phyloP scores from a whole-genome alignment of 2,888 invertebrate species.

The Mythimna pallens region DNA sequence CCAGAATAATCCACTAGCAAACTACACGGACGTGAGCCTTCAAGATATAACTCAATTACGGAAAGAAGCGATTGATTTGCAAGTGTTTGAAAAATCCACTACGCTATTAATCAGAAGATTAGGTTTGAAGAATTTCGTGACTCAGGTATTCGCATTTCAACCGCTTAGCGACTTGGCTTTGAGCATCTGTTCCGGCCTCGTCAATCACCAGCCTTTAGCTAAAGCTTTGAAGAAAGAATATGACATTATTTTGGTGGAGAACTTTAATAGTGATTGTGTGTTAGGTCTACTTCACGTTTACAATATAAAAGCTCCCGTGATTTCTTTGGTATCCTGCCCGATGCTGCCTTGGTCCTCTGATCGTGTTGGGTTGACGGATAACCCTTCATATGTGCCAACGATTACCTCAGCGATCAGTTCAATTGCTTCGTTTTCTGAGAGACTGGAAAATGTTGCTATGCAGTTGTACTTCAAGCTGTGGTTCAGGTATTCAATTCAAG shows the following conservation, averaged over 20 bases:
- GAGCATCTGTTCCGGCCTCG: constrained; percentile 77
- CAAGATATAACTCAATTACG: constrained; percentile 78
- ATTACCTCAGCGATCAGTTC: constrained; percentile 85
- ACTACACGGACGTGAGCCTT: constrained; percentile 83
- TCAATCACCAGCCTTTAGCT: constrained; percentile 77
- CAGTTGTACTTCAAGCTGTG: constrained; percentile 75
- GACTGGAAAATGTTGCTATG: constrained; percentile 80
- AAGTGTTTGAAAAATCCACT: constrained; percentile 72
- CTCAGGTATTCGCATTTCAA: constrained; percentile 72
- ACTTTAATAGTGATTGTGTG: constrained; percentile 92
- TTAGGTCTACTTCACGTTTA: constrained; percentile 90
- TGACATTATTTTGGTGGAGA: constrained; percentile 91
- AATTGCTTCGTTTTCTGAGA: constrained; percentile 86
- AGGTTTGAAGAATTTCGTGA: constrained; percentile 72
- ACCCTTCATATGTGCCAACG: constrained; percentile 89
- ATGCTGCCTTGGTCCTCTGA: constrained; percentile 90
- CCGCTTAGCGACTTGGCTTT: constrained; percentile 77
- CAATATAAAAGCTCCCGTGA: constrained; percentile 86
- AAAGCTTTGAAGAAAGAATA: constrained; percentile 84
- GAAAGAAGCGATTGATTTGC: constrained; percentile 77
- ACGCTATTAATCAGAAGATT: constrained; percentile 66
- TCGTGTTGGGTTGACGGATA: constrained; percentile 84
- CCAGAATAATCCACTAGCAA: constrained; percentile 80
- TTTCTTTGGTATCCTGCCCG: constrained; percentile 89
- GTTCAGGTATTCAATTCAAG: constrained; percentile 76